Conservation (phyloP, 2,888 invertebrate species). For the Spicauda simplicius region DNA sequence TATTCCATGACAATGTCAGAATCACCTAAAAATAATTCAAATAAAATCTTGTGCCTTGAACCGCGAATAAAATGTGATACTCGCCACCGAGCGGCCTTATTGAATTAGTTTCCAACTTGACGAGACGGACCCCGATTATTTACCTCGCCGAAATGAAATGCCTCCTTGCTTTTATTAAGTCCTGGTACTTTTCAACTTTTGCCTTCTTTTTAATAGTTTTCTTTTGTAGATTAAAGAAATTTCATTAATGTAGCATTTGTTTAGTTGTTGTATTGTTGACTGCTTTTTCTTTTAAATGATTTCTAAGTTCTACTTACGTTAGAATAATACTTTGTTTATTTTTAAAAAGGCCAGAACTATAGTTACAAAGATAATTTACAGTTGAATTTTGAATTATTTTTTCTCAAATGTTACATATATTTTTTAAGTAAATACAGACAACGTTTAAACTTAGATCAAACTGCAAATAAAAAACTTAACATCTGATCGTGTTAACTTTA, state of each 20-base stretch:
- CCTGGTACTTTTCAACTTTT: conserved; percentile 25
- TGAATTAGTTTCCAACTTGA: conserved; percentile 65
- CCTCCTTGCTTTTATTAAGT: conserved; percentile 37
- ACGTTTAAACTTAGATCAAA: too few relatives aligned
- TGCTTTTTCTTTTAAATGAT: not conserved
- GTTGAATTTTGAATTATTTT: too few relatives aligned
- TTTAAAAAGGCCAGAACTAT: too few relatives aligned
- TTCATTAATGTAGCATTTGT: conserved; percentile 16
- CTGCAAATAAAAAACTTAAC: too few relatives aligned
- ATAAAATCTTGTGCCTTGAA: conserved; percentile 34
- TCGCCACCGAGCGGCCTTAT: conserved; percentile 51
- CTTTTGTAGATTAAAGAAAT: conserved; percentile 18
- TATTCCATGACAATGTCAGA: conserved; percentile 13
- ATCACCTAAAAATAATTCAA: conserved; percentile 26
- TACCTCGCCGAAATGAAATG: conserved; percentile 48
- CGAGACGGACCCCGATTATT: conserved; percentile 55
- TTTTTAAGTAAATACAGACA: too few relatives aligned
- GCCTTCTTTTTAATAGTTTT: conserved; percentile 26
- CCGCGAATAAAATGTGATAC: conserved; percentile 27
- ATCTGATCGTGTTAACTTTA: too few relatives aligned
- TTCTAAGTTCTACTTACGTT: too few relatives aligned
- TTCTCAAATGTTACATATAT: too few relatives aligned
- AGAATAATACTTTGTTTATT: too few relatives aligned
- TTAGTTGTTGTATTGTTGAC: not conserved
- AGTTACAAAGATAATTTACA: too few relatives aligned